These are phyloP conservation scores for Hystrix brachyura DNA, from an alignment of 2,113 vertebrate genomes.

Conservation along the genomic window DNA sequence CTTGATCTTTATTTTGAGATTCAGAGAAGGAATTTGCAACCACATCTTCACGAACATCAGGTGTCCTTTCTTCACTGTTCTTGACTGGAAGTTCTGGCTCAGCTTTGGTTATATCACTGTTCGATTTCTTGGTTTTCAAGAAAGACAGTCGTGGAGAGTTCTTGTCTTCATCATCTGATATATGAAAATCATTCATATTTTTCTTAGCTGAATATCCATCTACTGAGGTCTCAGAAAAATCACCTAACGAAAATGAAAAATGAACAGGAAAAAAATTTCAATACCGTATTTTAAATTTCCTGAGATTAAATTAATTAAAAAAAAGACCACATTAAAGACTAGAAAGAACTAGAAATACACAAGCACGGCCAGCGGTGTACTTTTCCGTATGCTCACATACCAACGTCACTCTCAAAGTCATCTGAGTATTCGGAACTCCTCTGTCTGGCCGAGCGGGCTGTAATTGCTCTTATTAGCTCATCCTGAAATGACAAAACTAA, in stretches of 20 bases:
- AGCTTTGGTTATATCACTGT: background rate
- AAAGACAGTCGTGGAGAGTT: constrained; percentile 88
- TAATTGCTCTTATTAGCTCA: constrained; percentile 90
- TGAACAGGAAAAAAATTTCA: constrained; percentile 50
- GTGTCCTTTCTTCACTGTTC: background rate
- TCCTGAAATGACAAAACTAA: constrained; percentile 88
- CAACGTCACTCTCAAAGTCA: constrained; percentile 92
- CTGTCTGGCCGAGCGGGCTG: constrained; percentile 86
- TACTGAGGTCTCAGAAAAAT: constrained; percentile 78
- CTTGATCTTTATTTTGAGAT: constrained; percentile 59
- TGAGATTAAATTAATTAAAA: background rate
- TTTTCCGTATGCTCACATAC: constrained; percentile 54
- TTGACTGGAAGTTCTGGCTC: background rate
- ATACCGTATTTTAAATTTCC: background rate
- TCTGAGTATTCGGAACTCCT: constrained; percentile 89
- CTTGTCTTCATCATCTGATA: constrained; percentile 88
- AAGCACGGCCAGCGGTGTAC: background rate
- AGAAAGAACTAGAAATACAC: constrained; percentile 33
- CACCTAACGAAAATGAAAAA: constrained; percentile 81
- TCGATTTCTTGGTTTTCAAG: constrained; percentile 85
- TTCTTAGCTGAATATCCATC: constrained; percentile 83
- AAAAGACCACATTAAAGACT: background rate
- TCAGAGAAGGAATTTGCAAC: background rate
- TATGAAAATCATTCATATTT: constrained; percentile 87
- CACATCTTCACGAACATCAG: background rate